Evolutionary conservation across 2,113 vertebrate species (phyloP).

Genomic region (Coturnix japonica): DNA sequence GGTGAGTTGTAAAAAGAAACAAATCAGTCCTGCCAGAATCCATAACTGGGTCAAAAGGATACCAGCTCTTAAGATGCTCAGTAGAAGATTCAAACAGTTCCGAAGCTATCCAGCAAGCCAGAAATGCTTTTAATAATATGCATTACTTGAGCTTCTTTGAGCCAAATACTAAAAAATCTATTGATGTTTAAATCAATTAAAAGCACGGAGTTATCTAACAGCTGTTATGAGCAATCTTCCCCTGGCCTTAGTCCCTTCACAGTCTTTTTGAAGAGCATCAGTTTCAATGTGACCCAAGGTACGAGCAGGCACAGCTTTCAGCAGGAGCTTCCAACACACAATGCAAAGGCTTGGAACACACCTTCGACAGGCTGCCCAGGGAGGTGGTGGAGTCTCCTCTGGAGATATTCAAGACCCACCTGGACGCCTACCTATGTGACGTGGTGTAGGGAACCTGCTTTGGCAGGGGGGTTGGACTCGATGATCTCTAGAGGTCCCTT

Average conservation of each 20-base stretch:
- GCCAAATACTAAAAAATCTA: not conserved
- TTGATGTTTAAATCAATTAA: not conserved
- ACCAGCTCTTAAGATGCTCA: not conserved
- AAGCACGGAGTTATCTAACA: not conserved
- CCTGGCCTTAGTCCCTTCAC: not conserved
- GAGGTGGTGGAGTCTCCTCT: too few species aligned
- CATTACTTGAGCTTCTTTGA: not conserved
- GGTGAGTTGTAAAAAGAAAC: not conserved
- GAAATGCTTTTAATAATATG: conserved; percentile 9
- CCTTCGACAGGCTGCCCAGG: too few species aligned
- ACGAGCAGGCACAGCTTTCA: not conserved
- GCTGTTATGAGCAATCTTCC: fast-evolving
- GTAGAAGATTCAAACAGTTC: not conserved
- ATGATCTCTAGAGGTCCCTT: too few species aligned
- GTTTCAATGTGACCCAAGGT: not conserved
- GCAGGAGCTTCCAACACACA: not conserved
- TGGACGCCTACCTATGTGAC: too few species aligned
- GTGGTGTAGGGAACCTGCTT: too few species aligned
- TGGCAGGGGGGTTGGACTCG: too few species aligned
- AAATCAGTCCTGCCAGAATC: conserved; percentile 11
- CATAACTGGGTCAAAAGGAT: not conserved
- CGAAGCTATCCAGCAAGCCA: not conserved
- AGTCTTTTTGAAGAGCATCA: not conserved
- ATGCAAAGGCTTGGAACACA: not conserved
- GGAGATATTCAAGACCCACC: too few species aligned